Base-by-base conservation (phyloP, 1,140 invertebrate genomes). In the Pectinophora gossypiella region DNA sequence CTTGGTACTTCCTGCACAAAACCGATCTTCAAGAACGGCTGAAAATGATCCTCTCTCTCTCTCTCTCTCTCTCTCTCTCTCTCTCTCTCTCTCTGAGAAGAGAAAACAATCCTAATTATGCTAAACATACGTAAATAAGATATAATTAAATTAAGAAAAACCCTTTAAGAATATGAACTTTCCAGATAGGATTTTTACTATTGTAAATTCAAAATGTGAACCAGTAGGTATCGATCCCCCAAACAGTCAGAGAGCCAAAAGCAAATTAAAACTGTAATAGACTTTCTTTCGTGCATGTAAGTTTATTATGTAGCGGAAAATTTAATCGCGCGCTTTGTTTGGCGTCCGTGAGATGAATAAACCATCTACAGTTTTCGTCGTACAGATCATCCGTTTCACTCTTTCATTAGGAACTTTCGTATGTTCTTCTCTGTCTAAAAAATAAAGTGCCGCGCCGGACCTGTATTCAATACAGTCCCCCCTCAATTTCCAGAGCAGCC, bases 271-370 rank as follows among this genome's bases (percentile, higher is more conserved):
- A 32, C 27, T 40, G 36, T 40, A 40, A 40, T 40, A 40, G 13
- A 18, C 16, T 40, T 61, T 68, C 72, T 68, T 68, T 59, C 61
- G 68, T 68, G 64, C 66, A 68, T 76, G 67, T 68, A 63, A 62
- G 47, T 79, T 70, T 74, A 76, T 77, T 79, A 82, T 82, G 76
- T 82, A 79, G 71, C 75, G 76, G 75, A 78, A 78, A 83, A 83
- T 83, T 80, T 83, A 80, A 83, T 83, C 79, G 75, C 57, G 62
- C 68, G 72, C 72, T 81, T 77, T 79, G 75, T 79, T 76, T 69
- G 59, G 54, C 64, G 58, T 69, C 62, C 78, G 76, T 83, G 79
- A 80, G 66, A 75, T 75, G 76, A 80, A 83, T 83, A 75, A 76
- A 76, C 72, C 68, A 77, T 74, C 65, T 61, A 61, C 61, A 63